Conservation (phyloP, 2,113 vertebrate genomes). For the Eolophus roseicapilla region DNA sequence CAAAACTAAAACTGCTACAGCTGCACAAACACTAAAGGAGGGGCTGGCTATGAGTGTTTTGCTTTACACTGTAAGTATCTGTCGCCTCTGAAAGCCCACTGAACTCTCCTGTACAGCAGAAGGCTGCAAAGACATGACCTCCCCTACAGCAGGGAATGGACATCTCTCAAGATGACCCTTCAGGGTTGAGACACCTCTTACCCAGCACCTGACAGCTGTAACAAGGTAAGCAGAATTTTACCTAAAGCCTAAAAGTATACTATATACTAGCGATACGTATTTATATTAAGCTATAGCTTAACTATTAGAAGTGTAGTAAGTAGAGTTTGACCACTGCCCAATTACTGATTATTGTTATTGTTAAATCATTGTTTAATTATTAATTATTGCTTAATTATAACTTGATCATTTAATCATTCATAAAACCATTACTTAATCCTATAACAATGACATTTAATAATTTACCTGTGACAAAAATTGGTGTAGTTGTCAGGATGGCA, state of each 20-base stretch:
- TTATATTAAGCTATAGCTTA: not conserved
- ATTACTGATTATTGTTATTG: not conserved
- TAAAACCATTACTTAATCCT: not conserved
- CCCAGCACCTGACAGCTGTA: not conserved
- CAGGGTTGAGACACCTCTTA: not conserved
- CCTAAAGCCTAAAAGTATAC: not conserved
- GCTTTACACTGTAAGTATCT: not conserved
- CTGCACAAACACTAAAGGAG: not conserved
- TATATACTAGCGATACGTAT: not conserved
- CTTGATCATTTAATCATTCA: not conserved
- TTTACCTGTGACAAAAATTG: not conserved
- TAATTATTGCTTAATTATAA: not conserved
- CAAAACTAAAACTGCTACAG: not conserved
- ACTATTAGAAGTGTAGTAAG: not conserved
- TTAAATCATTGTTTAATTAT: not conserved
- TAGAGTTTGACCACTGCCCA: not conserved
- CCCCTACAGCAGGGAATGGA: not conserved
- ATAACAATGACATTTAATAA: not conserved
- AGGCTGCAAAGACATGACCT: too few species aligned
- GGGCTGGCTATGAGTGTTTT: rapidly evolving
- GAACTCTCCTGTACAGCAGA: not conserved
- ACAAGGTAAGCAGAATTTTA: not conserved
- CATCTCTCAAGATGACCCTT: not conserved
- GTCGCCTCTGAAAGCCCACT: rapidly evolving
- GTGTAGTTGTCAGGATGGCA: not conserved